Conservation (phyloP, 2,113 vertebrate species). For the Hystrix cristata region DNA sequence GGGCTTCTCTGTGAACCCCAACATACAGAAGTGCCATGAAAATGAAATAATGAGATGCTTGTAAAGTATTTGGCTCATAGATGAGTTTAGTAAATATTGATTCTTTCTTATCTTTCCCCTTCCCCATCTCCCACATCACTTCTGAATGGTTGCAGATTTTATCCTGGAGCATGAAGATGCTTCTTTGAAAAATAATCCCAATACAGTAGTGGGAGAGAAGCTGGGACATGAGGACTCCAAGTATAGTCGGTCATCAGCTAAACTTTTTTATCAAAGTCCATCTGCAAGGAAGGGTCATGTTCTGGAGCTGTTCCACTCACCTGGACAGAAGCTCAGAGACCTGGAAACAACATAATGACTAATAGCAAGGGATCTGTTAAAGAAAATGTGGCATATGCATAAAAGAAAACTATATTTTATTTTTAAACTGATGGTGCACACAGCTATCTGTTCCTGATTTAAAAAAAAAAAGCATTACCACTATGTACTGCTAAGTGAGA, state of each 20-base stretch:
- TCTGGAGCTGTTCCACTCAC: neutral
- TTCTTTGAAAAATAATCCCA: neutral
- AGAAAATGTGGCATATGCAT: neutral
- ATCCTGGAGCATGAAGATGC: neutral
- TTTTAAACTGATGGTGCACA: neutral
- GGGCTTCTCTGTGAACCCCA: neutral
- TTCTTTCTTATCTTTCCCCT: neutral
- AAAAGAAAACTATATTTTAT: neutral
- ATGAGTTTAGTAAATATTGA: neutral
- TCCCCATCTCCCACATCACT: neutral
- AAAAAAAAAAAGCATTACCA: neutral
- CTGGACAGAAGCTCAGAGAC: neutral
- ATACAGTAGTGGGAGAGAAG: neutral
- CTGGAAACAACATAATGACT: neutral
- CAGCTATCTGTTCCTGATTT: neutral
- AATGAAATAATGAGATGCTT: neutral
- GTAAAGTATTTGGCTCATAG: neutral
- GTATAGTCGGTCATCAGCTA: neutral
- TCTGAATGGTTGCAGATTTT: neutral
- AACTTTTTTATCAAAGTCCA: neutral
- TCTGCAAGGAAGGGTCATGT: neutral
- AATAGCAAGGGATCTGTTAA: neutral
- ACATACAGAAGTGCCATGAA: neutral
- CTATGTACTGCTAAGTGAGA: neutral
- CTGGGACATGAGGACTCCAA: neutral